Evolutionary conservation across 2,113 vertebrate species (phyloP).

Genomic region (Phainopepla nitens): DNA sequence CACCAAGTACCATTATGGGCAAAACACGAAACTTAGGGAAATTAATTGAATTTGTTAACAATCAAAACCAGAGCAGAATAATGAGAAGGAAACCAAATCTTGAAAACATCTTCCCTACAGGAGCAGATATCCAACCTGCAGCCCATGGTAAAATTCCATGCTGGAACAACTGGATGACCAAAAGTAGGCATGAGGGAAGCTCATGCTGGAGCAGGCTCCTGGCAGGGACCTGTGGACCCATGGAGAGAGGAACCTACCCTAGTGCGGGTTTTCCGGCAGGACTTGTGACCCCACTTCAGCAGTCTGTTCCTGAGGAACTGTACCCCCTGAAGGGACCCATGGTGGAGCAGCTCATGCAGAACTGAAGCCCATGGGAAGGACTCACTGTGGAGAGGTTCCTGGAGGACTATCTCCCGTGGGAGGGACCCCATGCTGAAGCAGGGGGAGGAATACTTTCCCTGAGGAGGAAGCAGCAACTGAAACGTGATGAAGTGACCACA

Average conservation of each 20-base stretch:
- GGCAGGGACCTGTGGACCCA: not conserved
- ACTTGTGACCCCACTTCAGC: not conserved
- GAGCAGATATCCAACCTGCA: not conserved
- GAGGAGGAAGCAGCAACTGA: not conserved
- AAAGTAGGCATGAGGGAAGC: not conserved
- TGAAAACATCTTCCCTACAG: not conserved
- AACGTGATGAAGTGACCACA: not conserved
- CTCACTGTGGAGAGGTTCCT: not conserved
- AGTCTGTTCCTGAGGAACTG: not conserved
- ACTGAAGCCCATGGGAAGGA: not conserved
- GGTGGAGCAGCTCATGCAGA: not conserved
- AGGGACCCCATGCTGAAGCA: not conserved
- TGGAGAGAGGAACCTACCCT: too few relatives aligned
- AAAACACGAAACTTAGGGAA: not conserved
- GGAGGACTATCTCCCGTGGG: accelerated
- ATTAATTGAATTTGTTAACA: not conserved
- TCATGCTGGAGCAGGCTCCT: not conserved
- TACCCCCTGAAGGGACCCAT: accelerated
- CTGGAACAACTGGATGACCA: not conserved
- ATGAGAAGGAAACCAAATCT: not conserved
- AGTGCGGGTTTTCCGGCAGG: not conserved
- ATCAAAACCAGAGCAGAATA: not conserved
- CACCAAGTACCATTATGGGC: too few relatives aligned
- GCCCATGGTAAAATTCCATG: too few relatives aligned
- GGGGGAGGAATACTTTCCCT: not conserved